Evolutionary conservation across 2,797 vertebrate species (phyloP).

Genomic region (Tiaroga cobitis): DNA sequence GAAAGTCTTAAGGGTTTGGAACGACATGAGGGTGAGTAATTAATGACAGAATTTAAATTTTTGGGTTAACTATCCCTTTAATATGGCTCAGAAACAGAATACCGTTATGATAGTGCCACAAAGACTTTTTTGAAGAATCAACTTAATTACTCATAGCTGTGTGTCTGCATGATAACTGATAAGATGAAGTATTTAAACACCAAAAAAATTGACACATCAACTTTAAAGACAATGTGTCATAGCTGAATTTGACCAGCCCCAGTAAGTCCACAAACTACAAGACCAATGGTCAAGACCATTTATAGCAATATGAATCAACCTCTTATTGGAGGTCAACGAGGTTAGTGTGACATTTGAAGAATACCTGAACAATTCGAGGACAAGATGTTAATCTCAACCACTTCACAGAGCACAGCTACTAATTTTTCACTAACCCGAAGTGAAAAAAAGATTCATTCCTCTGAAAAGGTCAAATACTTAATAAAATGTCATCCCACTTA

Average conservation of each 20-base stretch:
- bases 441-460: constrained; percentile 25
- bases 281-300: not conserved
- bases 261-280: constrained; percentile 5
- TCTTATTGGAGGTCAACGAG: not conserved
- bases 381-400: constrained; percentile 13
- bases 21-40: not conserved
- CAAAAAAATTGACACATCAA: not conserved
- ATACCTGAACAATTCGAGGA: not conserved
- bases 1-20: too few species aligned
- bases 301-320: not conserved
- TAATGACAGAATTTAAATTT: too few species aligned
- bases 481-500: constrained; percentile 31
- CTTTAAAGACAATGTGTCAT: not conserved
- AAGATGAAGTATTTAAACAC: not conserved
- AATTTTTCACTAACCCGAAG: constrained; percentile 13
- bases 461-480: constrained; percentile 41
- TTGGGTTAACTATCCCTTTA: not conserved
- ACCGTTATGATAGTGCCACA: not conserved
- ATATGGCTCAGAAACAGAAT: not conserved
- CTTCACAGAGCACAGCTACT: constrained; percentile 3
- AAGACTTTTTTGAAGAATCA: not conserved
- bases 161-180: not conserved
- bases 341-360: constrained; percentile 11
- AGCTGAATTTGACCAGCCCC: not conserved
- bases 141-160: not conserved